Conservation (phyloP, 23 tunicate species). For the Phallusia fumigata region DNA sequence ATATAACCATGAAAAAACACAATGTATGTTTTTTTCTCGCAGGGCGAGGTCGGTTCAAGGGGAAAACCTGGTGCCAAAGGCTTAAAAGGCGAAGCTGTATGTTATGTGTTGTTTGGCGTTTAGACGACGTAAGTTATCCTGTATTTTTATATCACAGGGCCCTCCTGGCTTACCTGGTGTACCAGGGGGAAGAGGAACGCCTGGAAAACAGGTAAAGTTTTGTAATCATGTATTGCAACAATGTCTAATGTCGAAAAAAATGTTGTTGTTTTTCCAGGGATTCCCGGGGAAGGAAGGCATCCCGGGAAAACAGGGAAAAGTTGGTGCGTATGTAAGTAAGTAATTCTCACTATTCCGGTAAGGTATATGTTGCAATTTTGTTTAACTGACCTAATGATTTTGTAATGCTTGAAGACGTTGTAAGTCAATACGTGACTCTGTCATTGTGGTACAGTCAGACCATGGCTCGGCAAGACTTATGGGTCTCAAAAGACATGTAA, state of each 20-base stretch:
- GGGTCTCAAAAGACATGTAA: too few species aligned
- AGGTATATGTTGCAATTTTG: not conserved
- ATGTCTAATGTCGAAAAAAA: too few species aligned
- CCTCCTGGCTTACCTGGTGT: not conserved
- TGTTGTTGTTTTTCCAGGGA: conserved; percentile 13
- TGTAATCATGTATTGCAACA: not conserved
- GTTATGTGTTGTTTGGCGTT: not conserved
- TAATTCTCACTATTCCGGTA: conserved; percentile 2
- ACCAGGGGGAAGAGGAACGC: not conserved
- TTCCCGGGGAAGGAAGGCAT: conserved; percentile 17
- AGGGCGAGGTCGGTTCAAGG: conserved; percentile 6
- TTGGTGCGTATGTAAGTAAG: conserved; percentile 60
- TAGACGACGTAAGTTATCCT: not conserved
- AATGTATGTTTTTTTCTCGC: not conserved
- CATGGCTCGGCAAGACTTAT: too few species aligned
- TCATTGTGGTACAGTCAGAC: too few species aligned
- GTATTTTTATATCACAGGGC: not conserved
- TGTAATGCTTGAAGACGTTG: not conserved
- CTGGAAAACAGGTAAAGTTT: conserved; percentile 16
- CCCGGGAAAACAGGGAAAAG: conserved; percentile 27
- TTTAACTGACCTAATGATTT: not conserved
- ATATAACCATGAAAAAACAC: too few species aligned
- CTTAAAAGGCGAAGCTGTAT: not conserved
- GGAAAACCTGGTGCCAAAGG: conserved; percentile 11
- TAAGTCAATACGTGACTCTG: too few species aligned